A percentile compares a stretch with the other conserved stretches of the same genome.
Evolutionary conservation across 2,113 vertebrate species (phyloP).

Genomic region (Pyxicephalus adspersus): DNA sequence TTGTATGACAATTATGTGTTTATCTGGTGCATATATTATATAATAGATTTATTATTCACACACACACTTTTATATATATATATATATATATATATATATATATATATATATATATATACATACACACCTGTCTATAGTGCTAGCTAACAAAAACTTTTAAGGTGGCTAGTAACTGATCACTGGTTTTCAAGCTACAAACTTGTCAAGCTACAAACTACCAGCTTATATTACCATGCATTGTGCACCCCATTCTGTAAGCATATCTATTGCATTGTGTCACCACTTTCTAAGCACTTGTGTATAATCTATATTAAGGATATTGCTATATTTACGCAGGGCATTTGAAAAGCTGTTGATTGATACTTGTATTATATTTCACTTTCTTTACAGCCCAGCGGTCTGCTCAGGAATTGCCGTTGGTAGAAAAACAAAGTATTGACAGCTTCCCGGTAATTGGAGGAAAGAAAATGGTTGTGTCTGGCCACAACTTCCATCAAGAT

Average conservation of each 20-base stretch:
- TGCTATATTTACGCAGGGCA: conserved; percentile 25
- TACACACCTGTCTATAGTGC: background rate
- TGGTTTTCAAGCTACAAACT: no score
- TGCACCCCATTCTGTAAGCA: background rate
- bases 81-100: no score
- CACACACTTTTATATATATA: no score
- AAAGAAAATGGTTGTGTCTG: conserved; percentile 90
- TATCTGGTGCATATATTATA: no score
- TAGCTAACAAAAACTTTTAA: background rate
- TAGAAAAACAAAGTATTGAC: conserved; percentile 93
- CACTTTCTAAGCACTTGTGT: conserved; percentile 21
- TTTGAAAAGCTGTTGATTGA: conserved; percentile 33
- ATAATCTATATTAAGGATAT: conserved; percentile 52
- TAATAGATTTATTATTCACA: no score
- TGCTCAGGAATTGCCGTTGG: conserved; percentile 95
- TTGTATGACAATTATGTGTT: no score
- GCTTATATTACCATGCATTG: background rate
- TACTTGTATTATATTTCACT: conserved; percentile 32
- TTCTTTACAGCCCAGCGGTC: conserved; percentile 86
- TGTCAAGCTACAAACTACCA: background rate
- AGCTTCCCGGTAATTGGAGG: conserved; percentile 87
- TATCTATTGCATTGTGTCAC: conserved; percentile 30
- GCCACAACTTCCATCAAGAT: conserved; percentile 95
- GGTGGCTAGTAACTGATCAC: no score
- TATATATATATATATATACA: no score